Percentiles rank a stretch among this genome's conserved stretches.
phyloP scores from a whole-genome alignment of 1,140 invertebrate species.

The Bombus vancouverensis region DNA sequence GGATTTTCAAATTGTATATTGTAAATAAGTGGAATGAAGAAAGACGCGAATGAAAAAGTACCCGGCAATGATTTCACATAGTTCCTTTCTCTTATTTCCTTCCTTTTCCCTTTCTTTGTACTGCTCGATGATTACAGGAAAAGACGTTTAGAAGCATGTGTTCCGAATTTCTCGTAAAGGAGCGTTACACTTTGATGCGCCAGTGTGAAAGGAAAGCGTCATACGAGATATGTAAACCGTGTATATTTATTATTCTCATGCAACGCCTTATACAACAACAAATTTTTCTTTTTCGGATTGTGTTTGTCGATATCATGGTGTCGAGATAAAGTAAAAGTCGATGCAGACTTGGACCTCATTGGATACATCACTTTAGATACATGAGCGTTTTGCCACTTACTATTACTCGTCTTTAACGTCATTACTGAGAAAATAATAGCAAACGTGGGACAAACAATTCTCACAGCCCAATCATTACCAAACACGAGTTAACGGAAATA shows the following conservation, averaged over 20 bases:
- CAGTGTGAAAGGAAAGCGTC: conserved; percentile 25
- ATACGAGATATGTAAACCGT: conserved; percentile 41
- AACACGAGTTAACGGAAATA: not conserved
- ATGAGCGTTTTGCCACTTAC: not conserved
- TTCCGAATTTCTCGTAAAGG: not conserved
- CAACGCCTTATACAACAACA: conserved; percentile 63
- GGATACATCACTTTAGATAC: too few relatives aligned
- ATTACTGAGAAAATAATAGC: not conserved
- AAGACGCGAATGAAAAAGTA: too few relatives aligned
- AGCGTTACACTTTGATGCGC: not conserved
- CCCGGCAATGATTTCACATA: not conserved
- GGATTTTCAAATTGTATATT: not conserved
- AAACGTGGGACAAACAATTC: not conserved
- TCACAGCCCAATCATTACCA: conserved; percentile 24
- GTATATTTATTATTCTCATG: conserved; percentile 57
- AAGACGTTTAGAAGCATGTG: not conserved
- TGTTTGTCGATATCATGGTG: conserved; percentile 28
- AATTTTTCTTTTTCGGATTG: conserved; percentile 24
- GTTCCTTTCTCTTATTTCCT: too few relatives aligned
- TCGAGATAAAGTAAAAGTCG: conserved; percentile 29
- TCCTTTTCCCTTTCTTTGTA: not conserved
- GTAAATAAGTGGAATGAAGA: not conserved
- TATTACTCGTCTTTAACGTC: not conserved
- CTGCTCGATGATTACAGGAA: not conserved
- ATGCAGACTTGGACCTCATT: not conserved